Evolutionary conservation across 2,797 vertebrate species (phyloP).

Genomic region (Hydrolagus colliei): DNA sequence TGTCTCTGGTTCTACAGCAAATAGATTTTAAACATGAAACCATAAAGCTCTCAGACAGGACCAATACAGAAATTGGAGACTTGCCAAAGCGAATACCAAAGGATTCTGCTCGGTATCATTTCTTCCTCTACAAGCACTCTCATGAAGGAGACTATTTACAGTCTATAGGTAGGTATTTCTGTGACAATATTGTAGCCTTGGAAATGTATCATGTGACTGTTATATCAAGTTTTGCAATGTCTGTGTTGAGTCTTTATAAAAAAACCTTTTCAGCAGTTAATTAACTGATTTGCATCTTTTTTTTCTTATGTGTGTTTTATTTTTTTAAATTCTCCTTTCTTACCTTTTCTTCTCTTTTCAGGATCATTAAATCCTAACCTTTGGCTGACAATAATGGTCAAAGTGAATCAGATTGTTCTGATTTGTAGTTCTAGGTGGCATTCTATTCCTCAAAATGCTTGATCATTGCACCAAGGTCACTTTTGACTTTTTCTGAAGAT

Average conservation of each 20-base stretch:
- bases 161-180: constrained; percentile 70
- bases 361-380: too few relatives aligned
- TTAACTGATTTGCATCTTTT: neutral
- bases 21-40: constrained; percentile 82
- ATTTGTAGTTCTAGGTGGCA: too few relatives aligned
- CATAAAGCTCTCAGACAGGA: constrained; percentile 77
- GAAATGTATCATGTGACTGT: neutral
- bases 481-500: too few relatives aligned
- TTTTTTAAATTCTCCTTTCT: neutral
- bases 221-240: neutral
- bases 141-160: constrained; percentile 94
- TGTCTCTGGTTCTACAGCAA: constrained; percentile 59
- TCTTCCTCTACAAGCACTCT: constrained; percentile 93
- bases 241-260: constrained; percentile 7
- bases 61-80: constrained; percentile 82
- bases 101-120: constrained; percentile 87
- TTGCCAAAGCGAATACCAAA: constrained; percentile 86
- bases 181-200: neutral
- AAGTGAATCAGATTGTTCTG: too few relatives aligned
- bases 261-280: neutral
- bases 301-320: neutral
- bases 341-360: too few relatives aligned
- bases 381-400: too few relatives aligned
- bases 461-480: too few relatives aligned
- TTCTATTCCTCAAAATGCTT: too few relatives aligned